Conservation (phyloP, 2,888 invertebrate genomes). For the Macrosiphum euphorbiae region DNA sequence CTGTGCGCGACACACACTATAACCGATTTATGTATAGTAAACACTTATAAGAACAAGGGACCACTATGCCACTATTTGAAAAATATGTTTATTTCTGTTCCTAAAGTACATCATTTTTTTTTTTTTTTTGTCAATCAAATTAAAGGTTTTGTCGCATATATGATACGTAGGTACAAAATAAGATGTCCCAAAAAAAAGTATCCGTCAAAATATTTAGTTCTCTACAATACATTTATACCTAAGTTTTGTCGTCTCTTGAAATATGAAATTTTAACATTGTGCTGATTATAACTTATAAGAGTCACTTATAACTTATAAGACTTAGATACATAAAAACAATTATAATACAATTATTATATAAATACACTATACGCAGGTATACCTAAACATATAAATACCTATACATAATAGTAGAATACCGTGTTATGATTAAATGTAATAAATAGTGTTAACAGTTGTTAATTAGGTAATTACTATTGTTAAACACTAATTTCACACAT, state of each 20-base stretch:
- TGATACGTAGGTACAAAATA: not conserved
- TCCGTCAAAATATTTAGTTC: not conserved
- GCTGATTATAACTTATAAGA: not conserved
- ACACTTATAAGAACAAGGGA: not conserved
- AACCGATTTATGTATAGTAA: not conserved
- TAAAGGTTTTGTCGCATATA: not conserved
- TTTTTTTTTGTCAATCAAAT: not conserved
- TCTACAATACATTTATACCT: not conserved
- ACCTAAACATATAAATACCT: no score
- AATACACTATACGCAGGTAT: no score
- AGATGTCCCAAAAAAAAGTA: not conserved
- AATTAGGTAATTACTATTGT: not conserved
- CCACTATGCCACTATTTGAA: not conserved
- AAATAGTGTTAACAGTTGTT: not conserved
- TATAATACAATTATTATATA: not conserved
- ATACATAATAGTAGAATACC: no score
- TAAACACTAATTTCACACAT: not conserved
- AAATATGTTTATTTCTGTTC: not conserved
- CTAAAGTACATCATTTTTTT: not conserved
- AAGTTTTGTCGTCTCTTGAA: not conserved
- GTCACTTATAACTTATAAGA: not conserved
- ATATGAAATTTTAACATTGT: not conserved
- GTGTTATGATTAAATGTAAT: not conserved
- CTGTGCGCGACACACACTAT: not conserved
- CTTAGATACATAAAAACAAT: not conserved